Percentiles rank a stretch among this genome's conserved stretches.
phyloP scores from a whole-genome alignment of 2,113 vertebrate species.

The Pao palembangensis region DNA sequence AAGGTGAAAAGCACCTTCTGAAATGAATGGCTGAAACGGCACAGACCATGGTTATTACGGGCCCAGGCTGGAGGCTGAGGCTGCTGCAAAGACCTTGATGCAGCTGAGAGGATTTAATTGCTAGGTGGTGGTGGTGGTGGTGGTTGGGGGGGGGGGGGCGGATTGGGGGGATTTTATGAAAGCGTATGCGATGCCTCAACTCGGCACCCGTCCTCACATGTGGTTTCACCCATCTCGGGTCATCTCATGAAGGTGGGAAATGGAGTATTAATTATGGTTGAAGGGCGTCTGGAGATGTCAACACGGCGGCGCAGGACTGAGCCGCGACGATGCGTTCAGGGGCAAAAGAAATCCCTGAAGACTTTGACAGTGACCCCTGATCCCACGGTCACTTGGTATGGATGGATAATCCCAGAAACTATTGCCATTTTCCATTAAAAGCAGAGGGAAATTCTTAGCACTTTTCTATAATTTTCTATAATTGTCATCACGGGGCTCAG shows the following conservation, averaged over 20 bases:
- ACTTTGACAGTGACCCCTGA: slow-evolving; percentile 44
- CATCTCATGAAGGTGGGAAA: slow-evolving; percentile 69
- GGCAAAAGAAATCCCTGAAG: slow-evolving; percentile 57
- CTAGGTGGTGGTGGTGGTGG: slow-evolving; percentile 53
- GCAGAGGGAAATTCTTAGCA: slow-evolving; percentile 16
- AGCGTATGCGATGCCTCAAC: slow-evolving; percentile 72
- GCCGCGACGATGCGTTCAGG: slow-evolving; percentile 53
- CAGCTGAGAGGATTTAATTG: slow-evolving; percentile 73
- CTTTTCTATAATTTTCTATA: slow-evolving; percentile 18
- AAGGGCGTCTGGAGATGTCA: slow-evolving; percentile 67
- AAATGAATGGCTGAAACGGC: slow-evolving; percentile 71
- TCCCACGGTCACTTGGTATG: slow-evolving; percentile 40
- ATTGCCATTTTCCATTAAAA: slow-evolving; percentile 1
- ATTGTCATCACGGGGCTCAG: slow-evolving; percentile 50
- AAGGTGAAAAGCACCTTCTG: slow-evolving; percentile 71
- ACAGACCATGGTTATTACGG: slow-evolving; percentile 70
- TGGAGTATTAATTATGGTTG: slow-evolving; percentile 83
- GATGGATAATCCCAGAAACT: slow-evolving; percentile 41
- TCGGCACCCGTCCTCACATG: slow-evolving; percentile 73
- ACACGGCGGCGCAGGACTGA: slow-evolving; percentile 61
- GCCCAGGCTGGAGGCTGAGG: slow-evolving; percentile 67
- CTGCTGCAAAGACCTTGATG: slow-evolving; percentile 67
- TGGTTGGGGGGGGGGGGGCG: slow-evolving; percentile 60
- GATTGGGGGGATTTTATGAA: slow-evolving; percentile 71
- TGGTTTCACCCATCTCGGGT: slow-evolving; percentile 74